Conservation (phyloP, 2,888 invertebrate species). For the Patella depressa region DNA sequence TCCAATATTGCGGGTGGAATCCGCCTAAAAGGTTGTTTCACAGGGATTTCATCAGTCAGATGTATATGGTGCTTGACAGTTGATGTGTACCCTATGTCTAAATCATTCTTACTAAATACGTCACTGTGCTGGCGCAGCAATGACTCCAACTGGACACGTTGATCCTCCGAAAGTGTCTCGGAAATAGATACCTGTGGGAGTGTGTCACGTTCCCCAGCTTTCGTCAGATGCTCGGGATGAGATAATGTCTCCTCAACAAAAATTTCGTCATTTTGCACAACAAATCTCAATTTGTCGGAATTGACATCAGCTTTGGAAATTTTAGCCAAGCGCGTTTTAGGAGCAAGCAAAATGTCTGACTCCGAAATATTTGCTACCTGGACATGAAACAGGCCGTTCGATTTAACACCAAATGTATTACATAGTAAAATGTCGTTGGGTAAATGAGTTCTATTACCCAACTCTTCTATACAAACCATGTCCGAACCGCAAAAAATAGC, state of each 20-base stretch:
- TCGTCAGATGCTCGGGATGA: background rate
- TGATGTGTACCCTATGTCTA: slow-evolving; percentile 26
- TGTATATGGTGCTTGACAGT: slow-evolving; percentile 20
- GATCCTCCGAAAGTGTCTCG: background rate
- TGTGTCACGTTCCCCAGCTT: background rate
- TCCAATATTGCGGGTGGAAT: slow-evolving; percentile 22
- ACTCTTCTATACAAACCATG: background rate
- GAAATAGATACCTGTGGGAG: background rate
- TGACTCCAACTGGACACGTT: background rate
- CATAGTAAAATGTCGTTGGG: background rate
- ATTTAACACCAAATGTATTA: background rate
- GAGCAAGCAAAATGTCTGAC: background rate
- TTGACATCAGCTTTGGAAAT: background rate
- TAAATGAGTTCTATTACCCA: background rate
- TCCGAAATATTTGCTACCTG: background rate
- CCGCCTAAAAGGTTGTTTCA: slow-evolving; percentile 17
- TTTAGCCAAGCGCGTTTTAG: background rate
- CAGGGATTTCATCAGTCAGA: slow-evolving; percentile 15
- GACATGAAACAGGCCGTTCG: background rate
- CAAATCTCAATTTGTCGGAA: background rate
- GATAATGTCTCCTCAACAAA: background rate
- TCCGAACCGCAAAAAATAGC: background rate
- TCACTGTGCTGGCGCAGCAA: background rate
- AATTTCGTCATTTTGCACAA: background rate
- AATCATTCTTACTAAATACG: slow-evolving; percentile 18